Conservation (phyloP, 2,113 vertebrate species). For the Oncorhynchus mykiss region DNA sequence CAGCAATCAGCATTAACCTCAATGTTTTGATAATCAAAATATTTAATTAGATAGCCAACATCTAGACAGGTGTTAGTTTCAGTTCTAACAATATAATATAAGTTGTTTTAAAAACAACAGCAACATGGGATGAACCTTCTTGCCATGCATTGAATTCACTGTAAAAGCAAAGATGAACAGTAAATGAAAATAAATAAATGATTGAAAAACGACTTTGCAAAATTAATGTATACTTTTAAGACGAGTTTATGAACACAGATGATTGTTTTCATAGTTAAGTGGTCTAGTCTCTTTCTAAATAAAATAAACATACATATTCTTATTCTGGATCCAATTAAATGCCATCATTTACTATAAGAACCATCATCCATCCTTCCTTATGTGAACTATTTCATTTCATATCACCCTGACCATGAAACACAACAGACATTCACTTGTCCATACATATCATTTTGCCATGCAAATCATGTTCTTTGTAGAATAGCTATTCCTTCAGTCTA, state of each 20-base stretch:
- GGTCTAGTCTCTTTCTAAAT: too few species aligned
- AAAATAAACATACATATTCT: too few species aligned
- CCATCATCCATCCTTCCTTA: too few species aligned
- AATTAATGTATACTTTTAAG: too few species aligned
- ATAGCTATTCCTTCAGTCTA: constrained; percentile 76
- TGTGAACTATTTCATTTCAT: too few species aligned
- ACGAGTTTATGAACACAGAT: too few species aligned
- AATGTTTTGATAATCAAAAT: background rate
- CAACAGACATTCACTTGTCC: constrained; percentile 30
- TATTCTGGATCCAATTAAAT: too few species aligned
- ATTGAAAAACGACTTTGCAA: background rate
- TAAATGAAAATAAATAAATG: background rate
- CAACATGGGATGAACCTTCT: background rate
- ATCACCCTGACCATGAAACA: too few species aligned
- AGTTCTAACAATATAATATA: background rate
- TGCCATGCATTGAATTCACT: background rate
- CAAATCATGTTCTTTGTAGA: constrained; percentile 84
- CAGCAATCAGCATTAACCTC: background rate
- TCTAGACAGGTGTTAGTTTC: background rate
- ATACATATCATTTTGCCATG: constrained; percentile 64
- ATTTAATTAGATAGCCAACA: background rate
- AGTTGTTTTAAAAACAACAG: background rate
- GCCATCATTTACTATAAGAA: too few species aligned
- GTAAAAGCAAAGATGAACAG: background rate
- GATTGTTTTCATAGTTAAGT: too few species aligned